These are phyloP conservation scores for Sebastes taczanowskii DNA, from an alignment of 2,797 vertebrate genomes.

Conservation along the genomic window DNA sequence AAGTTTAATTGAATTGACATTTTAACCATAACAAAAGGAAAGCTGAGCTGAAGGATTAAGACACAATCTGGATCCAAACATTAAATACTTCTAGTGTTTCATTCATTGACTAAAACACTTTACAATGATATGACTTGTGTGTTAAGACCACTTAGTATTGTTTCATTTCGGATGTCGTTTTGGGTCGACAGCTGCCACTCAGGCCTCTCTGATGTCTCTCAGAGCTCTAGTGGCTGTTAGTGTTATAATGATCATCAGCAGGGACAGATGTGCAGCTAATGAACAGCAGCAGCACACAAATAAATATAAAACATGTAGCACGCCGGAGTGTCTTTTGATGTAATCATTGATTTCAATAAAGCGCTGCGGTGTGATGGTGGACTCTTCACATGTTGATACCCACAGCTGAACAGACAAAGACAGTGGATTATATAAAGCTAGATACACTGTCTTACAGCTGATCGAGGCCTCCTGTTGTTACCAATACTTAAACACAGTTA, in stretches of 20 bases:
- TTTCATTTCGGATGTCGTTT: not conserved
- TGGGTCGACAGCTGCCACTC: conserved; percentile 49
- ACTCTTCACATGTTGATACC: not conserved
- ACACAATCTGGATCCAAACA: not conserved
- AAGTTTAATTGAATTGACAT: not conserved
- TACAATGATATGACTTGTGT: not conserved
- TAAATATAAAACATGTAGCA: not conserved
- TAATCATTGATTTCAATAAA: conserved; percentile 16
- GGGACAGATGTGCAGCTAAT: conserved; percentile 49
- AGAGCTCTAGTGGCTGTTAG: conserved; percentile 3
- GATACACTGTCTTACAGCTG: not conserved
- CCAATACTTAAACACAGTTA: not conserved
- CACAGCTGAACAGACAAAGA: not conserved
- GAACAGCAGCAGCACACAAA: conserved; percentile 20
- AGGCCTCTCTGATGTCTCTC: conserved; percentile 31
- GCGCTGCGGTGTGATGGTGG: not conserved
- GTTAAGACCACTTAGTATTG: not conserved
- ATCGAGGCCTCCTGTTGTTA: not conserved
- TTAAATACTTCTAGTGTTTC: not conserved
- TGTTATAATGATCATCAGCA: conserved; percentile 35
- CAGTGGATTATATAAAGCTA: not conserved
- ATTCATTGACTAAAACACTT: not conserved
- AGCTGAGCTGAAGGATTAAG: not conserved
- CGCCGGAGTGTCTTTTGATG: conserved; percentile 3
- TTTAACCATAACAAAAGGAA: not conserved